These are phyloP conservation scores for Lithodes maja DNA, from an alignment of 2,888 invertebrate genomes.

Conservation along the genomic window DNA sequence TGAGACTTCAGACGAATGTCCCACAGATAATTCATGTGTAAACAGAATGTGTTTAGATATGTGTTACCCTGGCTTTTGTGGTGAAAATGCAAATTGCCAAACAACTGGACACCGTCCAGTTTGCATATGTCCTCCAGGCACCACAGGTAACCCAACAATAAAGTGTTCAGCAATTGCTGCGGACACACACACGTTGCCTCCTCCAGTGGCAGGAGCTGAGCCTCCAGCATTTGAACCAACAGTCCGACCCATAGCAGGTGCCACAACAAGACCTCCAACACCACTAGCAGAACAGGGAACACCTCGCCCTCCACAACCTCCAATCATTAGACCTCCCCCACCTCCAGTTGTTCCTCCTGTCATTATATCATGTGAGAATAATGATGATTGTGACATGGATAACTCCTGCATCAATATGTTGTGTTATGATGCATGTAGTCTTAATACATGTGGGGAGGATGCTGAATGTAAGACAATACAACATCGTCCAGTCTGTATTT, in stretches of 20 bases:
- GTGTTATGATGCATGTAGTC: constrained; percentile 64
- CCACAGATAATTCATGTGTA: too few relatives aligned
- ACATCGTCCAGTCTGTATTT: constrained; percentile 73
- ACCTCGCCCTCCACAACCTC: constrained; percentile 39
- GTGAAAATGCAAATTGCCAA: constrained; percentile 82
- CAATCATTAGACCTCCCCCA: constrained; percentile 36
- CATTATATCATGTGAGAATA: constrained; percentile 59
- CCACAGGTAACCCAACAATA: constrained; percentile 69
- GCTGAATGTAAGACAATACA: constrained; percentile 72
- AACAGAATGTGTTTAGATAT: constrained; percentile 75
- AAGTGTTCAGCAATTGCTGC: constrained; percentile 65
- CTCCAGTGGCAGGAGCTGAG: constrained; percentile 40
- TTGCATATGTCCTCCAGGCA: constrained; percentile 66
- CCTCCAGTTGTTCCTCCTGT: constrained; percentile 49
- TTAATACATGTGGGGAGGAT: constrained; percentile 72
- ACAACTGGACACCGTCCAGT: constrained; percentile 79
- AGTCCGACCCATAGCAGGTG: constrained; percentile 35
- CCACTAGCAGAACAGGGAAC: constrained; percentile 49
- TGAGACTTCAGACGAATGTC: too few relatives aligned
- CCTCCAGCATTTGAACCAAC: background rate
- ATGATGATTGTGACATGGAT: constrained; percentile 64
- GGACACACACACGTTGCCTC: constrained; percentile 28
- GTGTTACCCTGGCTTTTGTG: constrained; percentile 84
- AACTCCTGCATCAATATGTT: constrained; percentile 42
- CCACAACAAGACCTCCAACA: constrained; percentile 17